Base-by-base conservation (phyloP, 1,140 invertebrate species). In the Akabosia matsudoensis region DNA sequence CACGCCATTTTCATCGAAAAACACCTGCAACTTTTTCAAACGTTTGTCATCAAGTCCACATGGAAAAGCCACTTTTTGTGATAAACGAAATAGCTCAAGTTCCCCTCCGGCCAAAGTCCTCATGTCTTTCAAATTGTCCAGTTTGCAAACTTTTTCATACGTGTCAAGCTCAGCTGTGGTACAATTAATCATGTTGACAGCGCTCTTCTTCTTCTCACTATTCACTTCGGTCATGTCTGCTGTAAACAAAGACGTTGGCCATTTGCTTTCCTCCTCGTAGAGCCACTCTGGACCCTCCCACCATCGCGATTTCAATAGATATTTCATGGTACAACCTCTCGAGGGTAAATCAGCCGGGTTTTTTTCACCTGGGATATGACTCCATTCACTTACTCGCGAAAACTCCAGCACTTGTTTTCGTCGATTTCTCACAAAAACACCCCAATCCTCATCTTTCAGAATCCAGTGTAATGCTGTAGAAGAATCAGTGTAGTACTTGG, bases 401-500 rank as follows among this genome's bases (percentile, higher is more conserved):
- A 26, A 30, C n/a, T 30, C 7, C 30, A 34, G 33, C 4, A 82
- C 82, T 61, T 82, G 79, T 70, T 81, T 33, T 14, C 77, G 76
- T 52, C 79, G 24, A 45, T 82, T 82, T n/a, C 31, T 3, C 3
- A 82, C 81, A 74, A 82, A 82, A 24, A 70, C 70, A n/a, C 18
- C 73, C 79, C 80, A 82, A 33, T 30, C 10, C n/a, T 81, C 79
- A 18, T 76, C 74, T 22, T 37, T 24, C 33, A 74, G 74, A 2
- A 84, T 80, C 82, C 83, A 84, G 13, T 51, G 34, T 33, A 85
- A 70, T 3, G 81, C 78, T 0, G 81, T 82, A 0, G 79, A 75
- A 0, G 83, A 84, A 70, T 85, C 84, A 14, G 82, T 79, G 82
- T 82, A 85, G 71, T 76, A 82, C 22, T 78, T 22, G n/a, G n/a